Evolutionary conservation across 2,888 invertebrate genomes (phyloP).

Genomic region (Drosophila mettleri): DNA sequence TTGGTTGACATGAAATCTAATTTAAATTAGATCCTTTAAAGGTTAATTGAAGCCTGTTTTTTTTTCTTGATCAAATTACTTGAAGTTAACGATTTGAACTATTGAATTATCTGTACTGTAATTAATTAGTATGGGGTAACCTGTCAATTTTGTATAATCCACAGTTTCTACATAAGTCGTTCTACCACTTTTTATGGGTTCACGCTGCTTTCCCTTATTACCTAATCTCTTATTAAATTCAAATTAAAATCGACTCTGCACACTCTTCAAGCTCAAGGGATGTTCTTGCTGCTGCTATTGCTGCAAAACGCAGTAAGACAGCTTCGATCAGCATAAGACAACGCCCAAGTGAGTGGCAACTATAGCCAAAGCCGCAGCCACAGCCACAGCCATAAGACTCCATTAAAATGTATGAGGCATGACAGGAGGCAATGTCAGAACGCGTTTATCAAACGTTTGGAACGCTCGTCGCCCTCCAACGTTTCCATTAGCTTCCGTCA

Average conservation of each 20-base stretch:
- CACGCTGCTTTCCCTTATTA: not conserved
- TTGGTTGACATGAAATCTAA: not conserved
- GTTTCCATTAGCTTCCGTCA: constrained; percentile 14
- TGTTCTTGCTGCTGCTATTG: constrained; percentile 28
- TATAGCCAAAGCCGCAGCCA: not conserved
- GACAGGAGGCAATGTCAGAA: constrained; percentile 74
- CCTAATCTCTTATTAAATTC: constrained; percentile 1
- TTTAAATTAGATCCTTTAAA: not conserved
- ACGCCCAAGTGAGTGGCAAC: constrained; percentile 40
- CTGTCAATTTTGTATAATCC: too few relatives aligned
- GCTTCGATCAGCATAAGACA: constrained; percentile 36
- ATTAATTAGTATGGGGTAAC: too few relatives aligned
- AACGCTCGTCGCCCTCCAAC: constrained; percentile 40
- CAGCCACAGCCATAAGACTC: constrained; percentile 1
- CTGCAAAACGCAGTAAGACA: constrained; percentile 28
- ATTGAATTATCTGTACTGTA: not conserved
- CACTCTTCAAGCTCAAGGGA: constrained; percentile 34
- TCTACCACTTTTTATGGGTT: too few relatives aligned
- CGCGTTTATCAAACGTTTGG: constrained; percentile 73
- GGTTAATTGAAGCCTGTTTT: not conserved
- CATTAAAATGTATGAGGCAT: constrained; percentile 75
- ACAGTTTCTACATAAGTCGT: too few relatives aligned
- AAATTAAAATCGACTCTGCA: constrained; percentile 6
- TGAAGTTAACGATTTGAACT: constrained; percentile 1
- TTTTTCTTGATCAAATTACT: not conserved